Percentiles rank a stretch among this genome's conserved stretches.
These are phyloP conservation scores for Apostichopus leukothele DNA, from an alignment of 53 echinoderm and acorn worm species.

Conservation along the genomic window DNA sequence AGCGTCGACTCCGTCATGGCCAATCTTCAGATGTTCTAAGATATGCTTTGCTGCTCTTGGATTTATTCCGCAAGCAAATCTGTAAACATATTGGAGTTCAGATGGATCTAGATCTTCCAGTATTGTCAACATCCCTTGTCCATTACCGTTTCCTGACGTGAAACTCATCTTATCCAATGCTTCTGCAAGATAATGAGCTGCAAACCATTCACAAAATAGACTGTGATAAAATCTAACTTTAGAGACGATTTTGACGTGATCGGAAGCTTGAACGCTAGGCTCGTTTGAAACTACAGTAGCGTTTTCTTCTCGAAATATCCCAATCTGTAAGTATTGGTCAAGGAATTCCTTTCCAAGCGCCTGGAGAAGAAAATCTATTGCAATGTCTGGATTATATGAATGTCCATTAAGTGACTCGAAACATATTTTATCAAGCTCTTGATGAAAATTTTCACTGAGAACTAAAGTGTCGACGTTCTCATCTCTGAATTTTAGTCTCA, in stretches of 20 bases:
- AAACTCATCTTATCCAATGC: background rate
- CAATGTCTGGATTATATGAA: background rate
- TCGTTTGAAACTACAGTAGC: background rate
- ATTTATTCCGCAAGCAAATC: background rate
- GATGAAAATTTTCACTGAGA: background rate
- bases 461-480: background rate
- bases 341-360: background rate
- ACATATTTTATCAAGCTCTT: background rate
- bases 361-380: background rate
- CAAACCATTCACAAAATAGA: constrained; percentile 4
- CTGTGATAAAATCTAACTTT: background rate
- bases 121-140: background rate
- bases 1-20: background rate
- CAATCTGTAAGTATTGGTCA: background rate
- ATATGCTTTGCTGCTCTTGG: background rate
- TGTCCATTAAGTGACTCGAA: background rate
- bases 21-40: background rate
- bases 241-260: background rate
- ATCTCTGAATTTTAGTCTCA: background rate
- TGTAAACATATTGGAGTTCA: background rate
- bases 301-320: constrained; percentile 1
- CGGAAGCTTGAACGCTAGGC: background rate
- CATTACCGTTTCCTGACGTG: no score
- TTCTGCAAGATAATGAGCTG: background rate
- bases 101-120: background rate